Conservation (phyloP, 2,888 invertebrate genomes). For the Acanthosepion lycidas region DNA sequence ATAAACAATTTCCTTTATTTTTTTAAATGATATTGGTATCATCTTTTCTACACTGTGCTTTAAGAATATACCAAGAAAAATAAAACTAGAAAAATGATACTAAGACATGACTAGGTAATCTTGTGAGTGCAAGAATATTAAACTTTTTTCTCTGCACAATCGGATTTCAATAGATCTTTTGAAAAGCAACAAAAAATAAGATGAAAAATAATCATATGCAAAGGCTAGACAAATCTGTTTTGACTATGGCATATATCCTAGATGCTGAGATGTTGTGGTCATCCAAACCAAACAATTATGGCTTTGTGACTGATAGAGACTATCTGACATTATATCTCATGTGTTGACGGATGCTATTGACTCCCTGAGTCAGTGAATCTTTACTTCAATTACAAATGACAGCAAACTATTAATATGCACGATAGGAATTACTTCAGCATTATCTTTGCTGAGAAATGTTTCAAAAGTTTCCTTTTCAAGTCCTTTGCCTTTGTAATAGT, state of each 20-base stretch:
- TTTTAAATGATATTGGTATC: no score
- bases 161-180: conserved; percentile 7
- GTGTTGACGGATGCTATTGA: conserved; percentile 22
- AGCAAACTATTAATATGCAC: conserved; percentile 33
- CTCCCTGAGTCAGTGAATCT: neutral
- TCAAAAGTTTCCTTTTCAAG: neutral
- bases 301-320: neutral
- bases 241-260: neutral
- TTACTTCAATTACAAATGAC: conserved; percentile 13
- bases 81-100: neutral
- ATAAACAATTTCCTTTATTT: no score
- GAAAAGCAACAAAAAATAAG: neutral
- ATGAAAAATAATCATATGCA: neutral
- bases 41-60: no score
- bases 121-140: neutral
- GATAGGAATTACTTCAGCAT: neutral
- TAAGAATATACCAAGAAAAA: neutral
- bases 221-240: neutral
- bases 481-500: neutral
- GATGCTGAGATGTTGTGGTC: neutral
- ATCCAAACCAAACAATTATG: neutral
- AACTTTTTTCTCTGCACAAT: neutral
- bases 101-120: neutral
- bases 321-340: conserved; percentile 33
- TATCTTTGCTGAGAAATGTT: neutral